phyloP scores from a whole-genome alignment of 2,797 vertebrate genomes.

The Tachyglossus aculeatus region DNA sequence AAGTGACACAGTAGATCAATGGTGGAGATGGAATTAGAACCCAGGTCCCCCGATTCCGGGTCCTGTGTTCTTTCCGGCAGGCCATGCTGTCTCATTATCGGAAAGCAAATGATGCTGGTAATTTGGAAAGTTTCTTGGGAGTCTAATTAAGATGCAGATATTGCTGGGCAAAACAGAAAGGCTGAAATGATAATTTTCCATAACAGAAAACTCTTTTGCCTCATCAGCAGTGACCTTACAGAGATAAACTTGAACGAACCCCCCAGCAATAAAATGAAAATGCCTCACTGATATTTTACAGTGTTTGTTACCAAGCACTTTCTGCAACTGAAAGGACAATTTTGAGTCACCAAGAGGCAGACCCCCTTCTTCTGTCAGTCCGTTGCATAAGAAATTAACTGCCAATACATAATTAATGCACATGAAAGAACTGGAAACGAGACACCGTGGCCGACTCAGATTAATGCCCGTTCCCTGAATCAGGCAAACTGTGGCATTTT shows the following conservation, averaged over 20 bases:
- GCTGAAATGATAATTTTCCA: conserved; percentile 39
- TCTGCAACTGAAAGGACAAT: conserved; percentile 51
- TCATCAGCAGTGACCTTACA: conserved; percentile 38
- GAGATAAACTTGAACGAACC: conserved; percentile 38
- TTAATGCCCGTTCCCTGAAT: conserved; percentile 30
- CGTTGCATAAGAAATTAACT: conserved; percentile 71
- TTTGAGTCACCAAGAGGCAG: conserved; percentile 34
- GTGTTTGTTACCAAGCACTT: conserved; percentile 55
- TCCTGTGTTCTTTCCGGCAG: too few species aligned
- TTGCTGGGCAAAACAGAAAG: conserved; percentile 50
- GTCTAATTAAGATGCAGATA: conserved; percentile 39
- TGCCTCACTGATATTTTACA: conserved; percentile 38
- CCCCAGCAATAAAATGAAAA: conserved; percentile 47
- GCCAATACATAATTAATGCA: conserved; percentile 64
- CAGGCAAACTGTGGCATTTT: conserved; percentile 30
- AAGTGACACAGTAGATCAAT: too few species aligned
- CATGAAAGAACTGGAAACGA: conserved; percentile 53
- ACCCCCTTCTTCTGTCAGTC: conserved; percentile 39
- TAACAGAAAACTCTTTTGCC: conserved; percentile 40
- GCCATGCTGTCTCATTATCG: too few species aligned
- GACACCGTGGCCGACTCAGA: not conserved
- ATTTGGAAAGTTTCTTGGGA: conserved; percentile 43
- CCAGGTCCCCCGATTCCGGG: too few species aligned
- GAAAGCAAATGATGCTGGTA: conserved; percentile 14
- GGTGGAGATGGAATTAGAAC: too few species aligned